Conservation (phyloP, 2,113 vertebrate species). For the Rhinolophus sinicus region DNA sequence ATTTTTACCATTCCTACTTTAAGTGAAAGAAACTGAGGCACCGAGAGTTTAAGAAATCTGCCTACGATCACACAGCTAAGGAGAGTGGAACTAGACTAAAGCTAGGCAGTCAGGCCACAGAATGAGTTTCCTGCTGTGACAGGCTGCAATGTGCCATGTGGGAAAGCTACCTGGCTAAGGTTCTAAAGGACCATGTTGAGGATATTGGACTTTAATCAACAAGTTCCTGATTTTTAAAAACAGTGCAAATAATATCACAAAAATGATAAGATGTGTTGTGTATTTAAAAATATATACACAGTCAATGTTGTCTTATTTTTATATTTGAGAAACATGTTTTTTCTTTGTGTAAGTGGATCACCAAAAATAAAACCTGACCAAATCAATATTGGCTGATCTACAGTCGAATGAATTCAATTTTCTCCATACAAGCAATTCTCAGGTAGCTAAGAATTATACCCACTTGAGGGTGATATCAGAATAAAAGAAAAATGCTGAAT, state of each 20-base stretch:
- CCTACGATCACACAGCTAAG: not conserved
- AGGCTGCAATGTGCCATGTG: rapidly evolving
- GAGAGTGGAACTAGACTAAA: rapidly evolving
- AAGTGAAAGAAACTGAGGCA: not conserved
- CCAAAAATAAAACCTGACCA: not conserved
- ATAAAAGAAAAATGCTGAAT: not conserved
- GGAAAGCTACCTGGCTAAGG: too few relatives aligned
- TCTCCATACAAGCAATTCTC: not conserved
- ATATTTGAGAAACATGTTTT: not conserved
- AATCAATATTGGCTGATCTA: not conserved
- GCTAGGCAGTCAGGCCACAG: too few relatives aligned
- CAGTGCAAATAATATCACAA: not conserved
- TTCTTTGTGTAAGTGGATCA: not conserved
- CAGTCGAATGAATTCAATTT: not conserved
- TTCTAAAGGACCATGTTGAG: rapidly evolving
- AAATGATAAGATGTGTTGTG: not conserved
- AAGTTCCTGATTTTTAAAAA: not conserved
- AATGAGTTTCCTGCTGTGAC: rapidly evolving
- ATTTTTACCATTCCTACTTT: not conserved
- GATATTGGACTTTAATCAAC: not conserved
- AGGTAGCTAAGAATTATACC: not conserved
- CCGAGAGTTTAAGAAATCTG: not conserved
- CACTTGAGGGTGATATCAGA: not conserved
- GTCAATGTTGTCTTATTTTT: not conserved
- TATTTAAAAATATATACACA: not conserved